Evolutionary conservation across 2,888 invertebrate genomes (phyloP), one percentile per base, ranked within the genome.

Genomic region (Tachina lurida): DNA sequence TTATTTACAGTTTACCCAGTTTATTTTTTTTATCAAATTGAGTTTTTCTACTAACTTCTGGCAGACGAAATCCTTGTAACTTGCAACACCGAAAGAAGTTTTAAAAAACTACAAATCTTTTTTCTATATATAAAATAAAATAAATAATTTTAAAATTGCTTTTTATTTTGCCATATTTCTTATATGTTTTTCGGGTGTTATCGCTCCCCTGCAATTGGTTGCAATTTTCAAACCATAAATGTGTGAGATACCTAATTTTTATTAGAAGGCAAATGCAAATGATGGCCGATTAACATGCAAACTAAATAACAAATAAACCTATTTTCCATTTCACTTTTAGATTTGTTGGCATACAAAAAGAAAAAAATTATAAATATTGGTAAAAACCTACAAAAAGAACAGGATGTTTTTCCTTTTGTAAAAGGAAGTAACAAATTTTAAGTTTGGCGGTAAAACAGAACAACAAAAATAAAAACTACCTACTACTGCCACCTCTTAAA

Each of bases 191-290:
- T 60, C 17, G 47, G 2, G 31, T 0, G 2, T 3, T 31, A 31
- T 31, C n/a, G 56, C 82, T 56, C n/a, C 41, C 43, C 87, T 81
- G 65, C 91, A 91, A 91, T 91, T 91, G 91, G 91, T 87, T 89
- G 89, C 89, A 89, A 90, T 90, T 91, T 87, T 88, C 74, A 63
- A 65, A 77, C 82, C 77, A 63, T 58, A 75, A 81, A 78, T 80
- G 79, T 67, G 76, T 83, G 86, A 86, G 86, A 86, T 83, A 79
- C 78, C 70, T 47, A 76, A 76, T 75, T 83, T 75, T 74, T 58
- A 65, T 76, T 60, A 17, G 31, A 77, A 76, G 76, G 56, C 78
- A 83, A 49, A 68, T 79, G 76, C 83, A 86, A 31, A 31, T 31
- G 83, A 86, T 86, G 83, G 86, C 63, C 86, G 86, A 86, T 80